Evolutionary conservation across 2,888 invertebrate genomes (phyloP).

Genomic region (Dorcus parallelipipedus): DNA sequence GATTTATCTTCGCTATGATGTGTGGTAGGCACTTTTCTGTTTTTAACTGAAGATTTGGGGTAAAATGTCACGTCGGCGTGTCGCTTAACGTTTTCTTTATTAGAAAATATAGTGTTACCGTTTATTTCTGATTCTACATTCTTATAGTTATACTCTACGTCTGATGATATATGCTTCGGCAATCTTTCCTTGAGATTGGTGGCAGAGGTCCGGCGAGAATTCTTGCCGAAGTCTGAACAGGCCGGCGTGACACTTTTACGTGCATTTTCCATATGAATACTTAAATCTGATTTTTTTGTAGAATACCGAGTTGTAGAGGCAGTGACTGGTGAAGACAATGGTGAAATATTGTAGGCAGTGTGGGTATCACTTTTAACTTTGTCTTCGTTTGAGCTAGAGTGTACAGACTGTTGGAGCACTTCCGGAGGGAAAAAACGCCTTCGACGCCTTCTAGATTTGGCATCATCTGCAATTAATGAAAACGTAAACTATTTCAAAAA

Average conservation of each 20-base stretch:
- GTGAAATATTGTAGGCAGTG: constrained; percentile 33
- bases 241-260: constrained; percentile 38
- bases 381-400: constrained; percentile 22
- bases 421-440: constrained; percentile 42
- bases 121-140: constrained; percentile 7
- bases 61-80: constrained; percentile 14
- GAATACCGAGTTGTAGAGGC: constrained; percentile 28
- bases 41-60: not conserved
- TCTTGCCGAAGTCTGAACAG: constrained; percentile 2
- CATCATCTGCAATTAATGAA: constrained; percentile 33
- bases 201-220: constrained; percentile 22
- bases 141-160: constrained; percentile 8
- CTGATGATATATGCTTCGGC: constrained; percentile 18
- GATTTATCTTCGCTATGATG: constrained; percentile 1
- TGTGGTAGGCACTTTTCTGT: constrained; percentile 22
- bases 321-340: constrained; percentile 34
- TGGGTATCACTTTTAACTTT: constrained; percentile 29
- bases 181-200: constrained; percentile 29
- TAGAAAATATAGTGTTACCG: constrained; percentile 21
- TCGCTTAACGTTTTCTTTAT: constrained; percentile 28
- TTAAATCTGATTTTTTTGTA: constrained; percentile 40
- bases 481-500: not conserved
- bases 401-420: constrained; percentile 34
- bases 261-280: constrained; percentile 49
- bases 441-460: constrained; percentile 35